Base-by-base conservation (phyloP, 2,888 invertebrate genomes). In the Drosophila buzzatii region DNA sequence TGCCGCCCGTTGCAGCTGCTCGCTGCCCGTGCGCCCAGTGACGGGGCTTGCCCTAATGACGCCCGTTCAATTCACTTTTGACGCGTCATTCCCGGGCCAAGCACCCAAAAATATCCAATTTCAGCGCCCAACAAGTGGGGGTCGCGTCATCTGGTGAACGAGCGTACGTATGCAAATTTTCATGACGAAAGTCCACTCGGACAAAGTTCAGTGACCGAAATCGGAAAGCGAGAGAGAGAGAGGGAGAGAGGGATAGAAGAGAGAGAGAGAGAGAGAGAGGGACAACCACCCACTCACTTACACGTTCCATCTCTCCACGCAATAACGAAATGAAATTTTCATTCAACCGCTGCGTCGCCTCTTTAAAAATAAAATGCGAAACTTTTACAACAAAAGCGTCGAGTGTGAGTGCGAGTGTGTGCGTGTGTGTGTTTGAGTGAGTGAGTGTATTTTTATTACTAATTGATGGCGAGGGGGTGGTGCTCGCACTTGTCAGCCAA, bases 181-280 rank as follows among this genome's bases (percentile, higher is more conserved):
- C 76, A 57, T 90, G 86, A 90, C 86, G 86, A 85, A 89, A 88
- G 90, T 88, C 90, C 90, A 85, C 67, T 90, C 89, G 90, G 89
- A 85, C 83, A 88, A 90, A 90, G 86, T 88, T 87, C 86, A 89
- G 53, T 73, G 89, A 90, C 85, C 85, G 78, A 16, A 31, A 33
- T 18, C 49, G 20, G 7, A 52, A 2, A 53, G 39, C 16, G 37
- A 23, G 37, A 37, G 37, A 16, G 52, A 18, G 33, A 52, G 20
- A 12, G 37, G 16, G 37, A 16, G 52, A 18, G 33, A 35, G 18
- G 7, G 51, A 3, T 23, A 23, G 23, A n/a, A n/a, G 51, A n/a
- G 33, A 18, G 49, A 3, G 3, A 23, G 23, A 20, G 2, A 23
- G 23, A 4, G 5, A 12, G 35, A 12, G 51, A 61, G 10, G 9